These are phyloP conservation scores for Plebejus anna DNA, from an alignment of 2,888 invertebrate species.

Conservation along the genomic window DNA sequence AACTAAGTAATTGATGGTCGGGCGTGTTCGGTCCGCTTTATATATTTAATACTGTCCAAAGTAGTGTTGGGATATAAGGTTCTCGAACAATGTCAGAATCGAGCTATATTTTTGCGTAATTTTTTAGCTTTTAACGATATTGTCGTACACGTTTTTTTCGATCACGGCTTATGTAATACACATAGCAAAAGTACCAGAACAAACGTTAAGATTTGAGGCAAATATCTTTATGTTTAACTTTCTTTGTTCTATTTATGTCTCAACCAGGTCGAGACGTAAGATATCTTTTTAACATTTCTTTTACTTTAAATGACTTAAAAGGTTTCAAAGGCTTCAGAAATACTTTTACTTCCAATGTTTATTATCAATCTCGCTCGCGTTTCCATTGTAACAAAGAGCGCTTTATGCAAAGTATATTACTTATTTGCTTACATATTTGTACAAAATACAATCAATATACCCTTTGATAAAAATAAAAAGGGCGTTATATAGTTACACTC, in stretches of 20 bases:
- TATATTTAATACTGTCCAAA: constrained; percentile 13
- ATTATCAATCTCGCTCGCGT: constrained; percentile 5
- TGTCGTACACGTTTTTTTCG: not conserved
- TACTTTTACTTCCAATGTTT: constrained; percentile 8
- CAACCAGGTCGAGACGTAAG: constrained; percentile 8
- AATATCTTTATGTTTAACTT: not conserved
- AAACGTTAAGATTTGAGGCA: not conserved
- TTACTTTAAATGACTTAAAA: constrained; percentile 15
- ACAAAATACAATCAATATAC: not conserved
- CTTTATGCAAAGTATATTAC: not conserved
- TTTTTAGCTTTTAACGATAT: not conserved
- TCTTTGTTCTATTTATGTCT: constrained; percentile 1
- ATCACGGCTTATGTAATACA: not conserved
- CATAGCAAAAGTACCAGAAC: not conserved
- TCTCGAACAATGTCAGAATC: not conserved
- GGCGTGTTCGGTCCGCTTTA: constrained; percentile 19
- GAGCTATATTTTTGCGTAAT: not conserved
- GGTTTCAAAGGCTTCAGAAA: constrained; percentile 11
- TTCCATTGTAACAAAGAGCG: not conserved
- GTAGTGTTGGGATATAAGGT: not conserved
- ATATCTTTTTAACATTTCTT: constrained; percentile 11
- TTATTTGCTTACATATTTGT: not conserved
- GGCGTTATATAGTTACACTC: too few relatives aligned
- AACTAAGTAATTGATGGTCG: constrained; percentile 15
- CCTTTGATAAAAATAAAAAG: too few relatives aligned